Conservation (phyloP, 1,140 invertebrate species). For the Holcopasites calliopsidis region DNA sequence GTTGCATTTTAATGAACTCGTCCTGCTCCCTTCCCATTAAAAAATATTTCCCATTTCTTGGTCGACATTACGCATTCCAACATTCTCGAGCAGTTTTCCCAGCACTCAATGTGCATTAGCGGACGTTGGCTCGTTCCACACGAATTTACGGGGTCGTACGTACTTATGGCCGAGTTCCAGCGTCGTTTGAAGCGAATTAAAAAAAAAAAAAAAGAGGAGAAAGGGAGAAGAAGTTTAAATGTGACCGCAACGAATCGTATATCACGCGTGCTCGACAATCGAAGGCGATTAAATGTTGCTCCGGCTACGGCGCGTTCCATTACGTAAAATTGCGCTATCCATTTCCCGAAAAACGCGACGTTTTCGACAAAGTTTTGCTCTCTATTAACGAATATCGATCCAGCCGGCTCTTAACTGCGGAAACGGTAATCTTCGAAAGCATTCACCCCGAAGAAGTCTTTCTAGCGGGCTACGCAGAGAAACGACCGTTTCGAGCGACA, state of each 20-base stretch:
- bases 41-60: too few species aligned
- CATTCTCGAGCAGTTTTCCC: background rate
- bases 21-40: too few species aligned
- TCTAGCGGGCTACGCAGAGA: background rate
- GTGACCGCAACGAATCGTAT: constrained; percentile 5
- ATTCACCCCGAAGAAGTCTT: background rate
- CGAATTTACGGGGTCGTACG: background rate
- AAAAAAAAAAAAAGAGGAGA: background rate
- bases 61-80: background rate
- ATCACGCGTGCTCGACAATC: constrained; percentile 24
- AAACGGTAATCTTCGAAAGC: background rate
- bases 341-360: constrained; percentile 43
- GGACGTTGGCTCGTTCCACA: background rate
- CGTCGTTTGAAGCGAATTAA: background rate
- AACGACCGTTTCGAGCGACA: background rate
- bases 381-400: constrained; percentile 44
- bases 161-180: background rate
- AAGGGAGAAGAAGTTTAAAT: constrained; percentile 1
- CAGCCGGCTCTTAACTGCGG: too few species aligned
- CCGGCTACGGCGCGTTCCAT: constrained; percentile 5
- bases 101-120: background rate
- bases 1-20: too few species aligned
- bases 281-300: constrained; percentile 28
- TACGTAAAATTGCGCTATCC: constrained; percentile 53
- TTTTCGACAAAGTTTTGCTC: constrained; percentile 44